Evolutionary conservation across 2,797 vertebrate species (phyloP).

Genomic region (Monodelphis domestica): DNA sequence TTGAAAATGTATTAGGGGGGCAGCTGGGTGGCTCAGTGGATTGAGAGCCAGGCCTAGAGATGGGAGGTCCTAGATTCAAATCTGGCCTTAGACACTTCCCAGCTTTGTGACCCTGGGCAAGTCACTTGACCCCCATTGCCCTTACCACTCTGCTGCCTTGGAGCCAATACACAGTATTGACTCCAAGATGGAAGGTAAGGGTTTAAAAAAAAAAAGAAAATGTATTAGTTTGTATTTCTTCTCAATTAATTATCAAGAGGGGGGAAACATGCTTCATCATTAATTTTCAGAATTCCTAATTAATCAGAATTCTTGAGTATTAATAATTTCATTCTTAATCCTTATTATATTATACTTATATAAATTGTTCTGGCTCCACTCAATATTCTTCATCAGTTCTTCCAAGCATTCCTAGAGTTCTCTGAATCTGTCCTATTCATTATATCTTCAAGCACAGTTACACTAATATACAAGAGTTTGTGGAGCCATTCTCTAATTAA

Average conservation of each 20-base stretch:
- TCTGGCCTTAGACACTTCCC: no score
- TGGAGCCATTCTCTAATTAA: background rate
- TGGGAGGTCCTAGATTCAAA: no score
- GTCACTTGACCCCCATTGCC: no score
- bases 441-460: background rate
- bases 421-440: background rate
- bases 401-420: background rate
- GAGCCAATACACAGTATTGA: no score
- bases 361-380: background rate
- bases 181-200: no score
- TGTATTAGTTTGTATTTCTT: background rate
- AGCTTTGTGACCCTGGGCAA: no score
- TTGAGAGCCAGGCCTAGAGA: no score
- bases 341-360: background rate
- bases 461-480: background rate
- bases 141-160: no score
- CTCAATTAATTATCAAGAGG: background rate
- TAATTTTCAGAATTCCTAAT: background rate
- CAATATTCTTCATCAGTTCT: background rate
- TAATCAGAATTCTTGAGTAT: background rate
- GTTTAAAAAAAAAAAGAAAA: background rate
- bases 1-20: background rate
- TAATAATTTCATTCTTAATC: no score
- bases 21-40: no score
- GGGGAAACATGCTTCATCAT: background rate